These are phyloP conservation scores for Caenorhabditis doughertyi DNA, from an alignment of 2,888 invertebrate species.

Conservation along the genomic window DNA sequence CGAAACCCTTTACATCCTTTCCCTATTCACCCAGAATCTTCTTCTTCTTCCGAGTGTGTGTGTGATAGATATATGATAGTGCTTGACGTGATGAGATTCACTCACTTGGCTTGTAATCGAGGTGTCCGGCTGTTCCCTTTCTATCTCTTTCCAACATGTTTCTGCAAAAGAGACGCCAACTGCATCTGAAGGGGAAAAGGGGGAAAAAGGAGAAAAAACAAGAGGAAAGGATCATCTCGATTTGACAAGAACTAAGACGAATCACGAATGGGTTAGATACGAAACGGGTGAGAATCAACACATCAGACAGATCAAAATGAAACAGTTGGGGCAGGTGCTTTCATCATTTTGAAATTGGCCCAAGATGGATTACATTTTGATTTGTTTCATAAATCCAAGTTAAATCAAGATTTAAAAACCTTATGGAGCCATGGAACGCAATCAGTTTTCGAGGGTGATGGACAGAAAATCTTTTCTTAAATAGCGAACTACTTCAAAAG, in stretches of 20 bases:
- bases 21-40: slow-evolving; percentile 5
- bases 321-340: not conserved
- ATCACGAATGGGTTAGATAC: slow-evolving; percentile 3
- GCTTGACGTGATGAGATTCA: slow-evolving; percentile 29
- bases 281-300: slow-evolving; percentile 16
- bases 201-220: slow-evolving; percentile 36
- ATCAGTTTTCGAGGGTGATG: too few relatives aligned
- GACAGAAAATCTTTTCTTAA: too few relatives aligned
- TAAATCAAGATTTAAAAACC: too few relatives aligned
- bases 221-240: slow-evolving; percentile 12
- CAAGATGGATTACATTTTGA: slow-evolving; percentile 2
- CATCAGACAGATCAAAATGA: not conserved
- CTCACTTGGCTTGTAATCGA: slow-evolving; percentile 31
- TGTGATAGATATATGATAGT: slow-evolving; percentile 58
- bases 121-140: slow-evolving; percentile 32
- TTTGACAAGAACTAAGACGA: slow-evolving; percentile 12
- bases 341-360: too few relatives aligned
- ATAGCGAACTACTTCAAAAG: too few relatives aligned
- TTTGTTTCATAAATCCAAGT: too few relatives aligned
- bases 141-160: slow-evolving; percentile 45
- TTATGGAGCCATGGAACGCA: too few relatives aligned
- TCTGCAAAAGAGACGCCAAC: slow-evolving; percentile 50
- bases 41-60: slow-evolving; percentile 15
- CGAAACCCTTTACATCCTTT: slow-evolving; percentile 10
- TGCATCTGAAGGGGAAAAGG: slow-evolving; percentile 29